These are phyloP conservation scores for Deilephila porcellus DNA, from an alignment of 2,888 invertebrate species.

Conservation along the genomic window DNA sequence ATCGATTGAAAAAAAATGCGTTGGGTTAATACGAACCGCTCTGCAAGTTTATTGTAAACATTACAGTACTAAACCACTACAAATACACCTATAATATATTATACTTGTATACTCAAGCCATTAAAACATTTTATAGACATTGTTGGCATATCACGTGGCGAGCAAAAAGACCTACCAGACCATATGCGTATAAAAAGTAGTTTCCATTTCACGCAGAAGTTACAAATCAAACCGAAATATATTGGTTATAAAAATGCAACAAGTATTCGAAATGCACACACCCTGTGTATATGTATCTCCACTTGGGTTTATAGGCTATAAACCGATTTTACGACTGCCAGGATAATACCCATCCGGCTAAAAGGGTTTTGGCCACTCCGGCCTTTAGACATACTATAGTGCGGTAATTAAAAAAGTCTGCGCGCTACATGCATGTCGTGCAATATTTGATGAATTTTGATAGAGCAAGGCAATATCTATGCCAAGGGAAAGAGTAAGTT, in stretches of 20 bases:
- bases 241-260: slow-evolving; percentile 84
- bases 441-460: neutral
- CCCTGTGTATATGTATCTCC: slow-evolving; percentile 72
- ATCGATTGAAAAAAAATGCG: too few species aligned
- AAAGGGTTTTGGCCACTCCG: slow-evolving; percentile 74
- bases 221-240: slow-evolving; percentile 83
- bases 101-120: neutral
- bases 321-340: slow-evolving; percentile 75
- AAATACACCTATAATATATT: too few species aligned
- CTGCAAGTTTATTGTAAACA: too few species aligned
- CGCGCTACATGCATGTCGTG: slow-evolving; percentile 30
- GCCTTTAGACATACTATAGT: slow-evolving; percentile 52
- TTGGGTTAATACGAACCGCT: too few species aligned
- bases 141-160: slow-evolving; percentile 10
- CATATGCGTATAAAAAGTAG: slow-evolving; percentile 53
- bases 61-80: too few species aligned
- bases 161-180: neutral
- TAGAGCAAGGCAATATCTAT: neutral
- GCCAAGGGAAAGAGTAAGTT: too few species aligned
- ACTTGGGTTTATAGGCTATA: slow-evolving; percentile 82
- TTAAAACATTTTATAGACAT: slow-evolving; percentile 25
- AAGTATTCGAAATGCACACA: slow-evolving; percentile 78
- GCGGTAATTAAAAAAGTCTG: slow-evolving; percentile 77
- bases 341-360: slow-evolving; percentile 82
- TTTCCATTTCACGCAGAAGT: slow-evolving; percentile 69